Percentiles rank a stretch among this genome's conserved stretches.
phyloP scores from a whole-genome alignment of 2,888 invertebrate genomes.

The Dione vanillae region DNA sequence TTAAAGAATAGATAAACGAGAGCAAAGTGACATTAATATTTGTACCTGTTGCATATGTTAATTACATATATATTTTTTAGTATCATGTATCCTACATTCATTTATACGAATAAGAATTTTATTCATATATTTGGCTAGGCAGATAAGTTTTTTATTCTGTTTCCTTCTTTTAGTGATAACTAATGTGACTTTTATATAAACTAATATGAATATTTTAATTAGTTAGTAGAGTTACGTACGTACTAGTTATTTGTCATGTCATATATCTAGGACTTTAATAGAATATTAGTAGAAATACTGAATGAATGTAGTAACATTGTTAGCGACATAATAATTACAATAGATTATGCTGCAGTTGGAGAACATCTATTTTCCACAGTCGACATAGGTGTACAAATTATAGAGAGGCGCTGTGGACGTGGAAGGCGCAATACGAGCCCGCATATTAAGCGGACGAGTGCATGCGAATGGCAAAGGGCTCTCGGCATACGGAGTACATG shows the following conservation, averaged over 20 bases:
- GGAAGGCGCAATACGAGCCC: conserved; percentile 39
- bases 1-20: conserved; percentile 32
- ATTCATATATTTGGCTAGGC: neutral
- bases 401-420: conserved; percentile 29
- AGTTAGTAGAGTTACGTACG: neutral
- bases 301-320: neutral
- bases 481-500: conserved; percentile 33
- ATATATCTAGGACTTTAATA: neutral
- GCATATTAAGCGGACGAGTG: conserved; percentile 41
- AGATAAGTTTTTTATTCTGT: conserved; percentile 3
- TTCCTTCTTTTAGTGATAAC: conserved; percentile 4
- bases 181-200: neutral
- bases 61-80: neutral
- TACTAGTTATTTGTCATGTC: neutral
- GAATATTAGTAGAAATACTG: neutral
- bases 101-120: neutral
- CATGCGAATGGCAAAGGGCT: conserved; percentile 37
- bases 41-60: conserved; percentile 7
- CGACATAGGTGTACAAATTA: conserved; percentile 28
- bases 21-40: conserved; percentile 32
- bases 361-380: conserved; percentile 21
- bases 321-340: conserved; percentile 1
- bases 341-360: neutral
- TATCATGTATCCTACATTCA: neutral
- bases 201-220: neutral